Percentiles rank a stretch among this genome's conserved stretches.
phyloP scores from a whole-genome alignment of 2,113 vertebrate species.

The Lophura nycthemera region DNA sequence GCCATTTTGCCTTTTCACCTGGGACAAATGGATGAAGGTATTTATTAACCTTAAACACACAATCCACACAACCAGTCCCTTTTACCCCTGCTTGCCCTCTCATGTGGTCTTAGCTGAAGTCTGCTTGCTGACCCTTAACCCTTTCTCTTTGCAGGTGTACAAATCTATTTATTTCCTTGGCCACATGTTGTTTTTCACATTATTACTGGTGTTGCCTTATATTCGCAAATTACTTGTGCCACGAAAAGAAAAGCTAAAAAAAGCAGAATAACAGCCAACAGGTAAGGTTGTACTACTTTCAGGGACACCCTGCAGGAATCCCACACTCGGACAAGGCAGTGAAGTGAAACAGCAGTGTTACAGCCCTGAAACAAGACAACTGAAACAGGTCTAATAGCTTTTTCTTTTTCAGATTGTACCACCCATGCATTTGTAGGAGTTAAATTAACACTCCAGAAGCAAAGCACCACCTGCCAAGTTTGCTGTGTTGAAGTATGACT shows the following conservation, averaged over 20 bases:
- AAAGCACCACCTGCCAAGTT: slow-evolving; percentile 72
- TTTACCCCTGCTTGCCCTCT: background rate
- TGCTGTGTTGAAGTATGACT: slow-evolving; percentile 58
- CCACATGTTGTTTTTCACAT: slow-evolving; percentile 87
- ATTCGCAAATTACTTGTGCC: slow-evolving; percentile 89
- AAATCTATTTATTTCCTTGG: slow-evolving; percentile 91
- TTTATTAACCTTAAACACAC: background rate
- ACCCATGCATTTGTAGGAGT: slow-evolving; percentile 68
- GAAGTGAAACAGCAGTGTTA: accelerated
- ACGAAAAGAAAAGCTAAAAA: slow-evolving; percentile 84
- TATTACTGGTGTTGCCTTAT: slow-evolving; percentile 85
- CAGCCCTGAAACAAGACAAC: background rate
- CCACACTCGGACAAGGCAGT: too few relatives aligned
- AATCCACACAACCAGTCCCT: accelerated
- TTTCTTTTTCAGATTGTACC: slow-evolving; percentile 74
- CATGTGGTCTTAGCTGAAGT: background rate
- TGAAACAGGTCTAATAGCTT: accelerated
- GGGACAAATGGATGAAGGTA: slow-evolving; percentile 97
- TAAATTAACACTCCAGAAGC: slow-evolving; percentile 42
- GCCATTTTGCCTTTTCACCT: slow-evolving; percentile 94
- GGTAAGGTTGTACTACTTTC: background rate
- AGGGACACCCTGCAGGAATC: background rate
- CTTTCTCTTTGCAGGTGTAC: slow-evolving; percentile 85
- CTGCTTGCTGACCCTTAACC: background rate
- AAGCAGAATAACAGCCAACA: slow-evolving; percentile 75